These are phyloP conservation scores for Leucoma salicis DNA, from an alignment of 2,888 invertebrate genomes.

Conservation along the genomic window DNA sequence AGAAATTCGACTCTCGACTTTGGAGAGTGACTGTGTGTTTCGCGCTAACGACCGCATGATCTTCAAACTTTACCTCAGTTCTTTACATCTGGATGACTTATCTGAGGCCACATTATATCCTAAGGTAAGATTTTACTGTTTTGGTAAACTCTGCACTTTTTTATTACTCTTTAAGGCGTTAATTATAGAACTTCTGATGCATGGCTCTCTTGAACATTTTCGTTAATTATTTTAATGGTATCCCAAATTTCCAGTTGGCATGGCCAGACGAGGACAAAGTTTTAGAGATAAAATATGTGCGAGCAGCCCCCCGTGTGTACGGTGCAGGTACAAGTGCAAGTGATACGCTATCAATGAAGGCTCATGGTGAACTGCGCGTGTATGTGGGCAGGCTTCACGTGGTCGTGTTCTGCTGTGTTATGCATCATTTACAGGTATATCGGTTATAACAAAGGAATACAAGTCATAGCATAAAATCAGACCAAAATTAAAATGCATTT, in stretches of 20 bases:
- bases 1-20: constrained; percentile 83
- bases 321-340: constrained; percentile 45
- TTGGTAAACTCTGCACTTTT: too few species aligned
- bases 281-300: constrained; percentile 89
- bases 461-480: too few species aligned
- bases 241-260: constrained; percentile 79
- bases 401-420: constrained; percentile 85
- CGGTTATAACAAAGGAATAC: background rate
- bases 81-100: constrained; percentile 86
- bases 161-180: too few species aligned
- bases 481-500: too few species aligned
- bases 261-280: constrained; percentile 91
- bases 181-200: background rate
- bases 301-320: constrained; percentile 83
- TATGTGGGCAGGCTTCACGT: constrained; percentile 87
- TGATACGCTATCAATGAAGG: constrained; percentile 62
- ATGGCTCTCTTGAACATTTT: background rate
- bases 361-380: constrained; percentile 87
- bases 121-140: constrained; percentile 71
- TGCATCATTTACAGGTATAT: constrained; percentile 84
- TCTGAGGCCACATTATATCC: constrained; percentile 88
- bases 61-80: constrained; percentile 85
- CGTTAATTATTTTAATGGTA: too few species aligned
- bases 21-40: constrained; percentile 90
- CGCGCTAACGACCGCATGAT: constrained; percentile 90